phyloP scores from a whole-genome alignment of 2,888 invertebrate genomes.

The Melitaea athalia region DNA sequence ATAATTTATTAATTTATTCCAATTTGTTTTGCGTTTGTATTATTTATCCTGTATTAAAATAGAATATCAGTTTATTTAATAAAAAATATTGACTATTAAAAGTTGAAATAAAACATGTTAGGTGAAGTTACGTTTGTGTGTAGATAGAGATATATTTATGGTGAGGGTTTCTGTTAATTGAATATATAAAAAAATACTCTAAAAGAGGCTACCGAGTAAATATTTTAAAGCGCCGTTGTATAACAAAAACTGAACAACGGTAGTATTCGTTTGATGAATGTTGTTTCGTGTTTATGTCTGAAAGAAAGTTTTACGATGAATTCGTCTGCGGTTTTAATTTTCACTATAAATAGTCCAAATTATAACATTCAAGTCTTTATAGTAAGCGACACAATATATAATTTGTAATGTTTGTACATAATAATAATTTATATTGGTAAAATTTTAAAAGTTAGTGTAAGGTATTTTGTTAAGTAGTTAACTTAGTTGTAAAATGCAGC shows the following conservation, averaged over 20 bases:
- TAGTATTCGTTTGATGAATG: constrained; percentile 3
- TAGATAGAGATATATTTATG: too few species aligned
- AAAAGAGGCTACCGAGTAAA: not conserved
- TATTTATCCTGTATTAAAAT: not conserved
- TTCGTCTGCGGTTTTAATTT: constrained; percentile 3
- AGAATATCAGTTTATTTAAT: too few species aligned
- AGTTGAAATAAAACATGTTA: too few species aligned
- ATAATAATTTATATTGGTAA: too few species aligned
- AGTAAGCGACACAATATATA: too few species aligned
- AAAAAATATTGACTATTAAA: too few species aligned
- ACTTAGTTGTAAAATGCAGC: too few species aligned
- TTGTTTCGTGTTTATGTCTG: constrained; percentile 1
- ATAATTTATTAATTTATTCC: not conserved
- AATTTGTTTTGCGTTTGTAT: not conserved
- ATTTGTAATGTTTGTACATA: too few species aligned
- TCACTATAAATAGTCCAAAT: not conserved
- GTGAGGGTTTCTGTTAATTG: too few species aligned
- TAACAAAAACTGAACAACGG: not conserved
- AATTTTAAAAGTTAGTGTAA: too few species aligned
- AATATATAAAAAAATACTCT: not conserved
- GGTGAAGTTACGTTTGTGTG: too few species aligned
- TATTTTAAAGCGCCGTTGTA: not conserved
- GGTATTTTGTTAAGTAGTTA: too few species aligned
- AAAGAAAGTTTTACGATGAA: constrained; percentile 1
- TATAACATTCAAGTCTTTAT: not conserved